phyloP scores from a whole-genome alignment of 2,113 vertebrate genomes.

The Salminus brasiliensis region DNA sequence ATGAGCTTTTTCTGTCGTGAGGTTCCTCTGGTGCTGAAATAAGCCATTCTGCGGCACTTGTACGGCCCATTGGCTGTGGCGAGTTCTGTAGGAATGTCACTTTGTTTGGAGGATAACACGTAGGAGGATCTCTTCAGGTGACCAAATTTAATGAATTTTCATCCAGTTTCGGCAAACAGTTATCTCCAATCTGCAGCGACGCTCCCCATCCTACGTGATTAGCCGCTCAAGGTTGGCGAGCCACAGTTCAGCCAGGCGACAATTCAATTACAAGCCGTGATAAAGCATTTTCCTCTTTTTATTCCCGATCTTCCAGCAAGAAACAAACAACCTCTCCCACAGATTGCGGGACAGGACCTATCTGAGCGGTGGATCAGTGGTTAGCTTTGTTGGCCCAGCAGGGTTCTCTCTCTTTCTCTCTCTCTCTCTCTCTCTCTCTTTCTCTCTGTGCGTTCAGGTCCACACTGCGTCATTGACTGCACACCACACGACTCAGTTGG shows the following conservation, averaged over 20 bases:
- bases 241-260: background rate
- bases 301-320: background rate
- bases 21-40: background rate
- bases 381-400: constrained; percentile 31
- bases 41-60: background rate
- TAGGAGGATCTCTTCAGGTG: constrained; percentile 6
- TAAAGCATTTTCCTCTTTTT: constrained; percentile 1
- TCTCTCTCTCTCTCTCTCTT: no score
- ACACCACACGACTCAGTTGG: constrained; percentile 25
- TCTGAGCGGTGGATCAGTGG: constrained; percentile 2
- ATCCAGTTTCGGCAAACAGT: background rate
- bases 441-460: background rate
- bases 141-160: constrained; percentile 10
- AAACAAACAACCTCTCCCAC: background rate
- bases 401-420: no score
- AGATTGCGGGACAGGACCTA: background rate
- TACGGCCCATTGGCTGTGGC: background rate
- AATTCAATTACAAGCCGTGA: constrained; percentile 4
- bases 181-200: background rate
- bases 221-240: background rate
- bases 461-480: constrained; percentile 11
- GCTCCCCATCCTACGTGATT: background rate
- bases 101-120: background rate
- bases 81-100: background rate
- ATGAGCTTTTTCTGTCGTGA: background rate